Percentiles rank a stretch among this genome's conserved stretches.
Conservation (phyloP, 2,888 invertebrate genomes). For the Parnassius smintheus region DNA sequence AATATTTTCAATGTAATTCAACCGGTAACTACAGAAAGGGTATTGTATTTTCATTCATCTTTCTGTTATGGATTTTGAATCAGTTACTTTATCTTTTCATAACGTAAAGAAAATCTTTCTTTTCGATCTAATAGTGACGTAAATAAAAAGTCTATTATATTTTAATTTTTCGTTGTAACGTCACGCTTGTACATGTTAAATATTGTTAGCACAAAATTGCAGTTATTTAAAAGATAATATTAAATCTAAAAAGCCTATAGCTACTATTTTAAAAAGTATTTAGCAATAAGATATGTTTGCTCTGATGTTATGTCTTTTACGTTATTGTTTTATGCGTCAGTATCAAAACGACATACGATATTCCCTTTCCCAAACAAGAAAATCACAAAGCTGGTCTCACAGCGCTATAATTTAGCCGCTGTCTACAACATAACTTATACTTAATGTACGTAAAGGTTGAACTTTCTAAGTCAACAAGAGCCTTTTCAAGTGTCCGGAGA, state of each 20-base stretch:
- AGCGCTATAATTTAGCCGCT: constrained; percentile 7
- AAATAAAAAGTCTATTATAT: no score
- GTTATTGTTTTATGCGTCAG: constrained; percentile 3
- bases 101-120: no score
- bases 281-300: background rate
- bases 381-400: constrained; percentile 15
- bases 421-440: constrained; percentile 17
- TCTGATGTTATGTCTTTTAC: background rate
- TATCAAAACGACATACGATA: background rate
- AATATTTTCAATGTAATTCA: constrained; percentile 15
- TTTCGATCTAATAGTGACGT: no score
- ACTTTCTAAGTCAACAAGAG: constrained; percentile 28
- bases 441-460: constrained; percentile 18
- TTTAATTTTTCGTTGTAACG: no score
- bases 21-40: constrained; percentile 9
- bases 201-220: no score
- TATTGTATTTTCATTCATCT: background rate
- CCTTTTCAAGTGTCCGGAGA: constrained; percentile 19
- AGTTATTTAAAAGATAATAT: no score
- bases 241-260: no score
- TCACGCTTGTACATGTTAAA: no score
- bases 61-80: no score
- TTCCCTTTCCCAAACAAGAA: constrained; percentile 4
- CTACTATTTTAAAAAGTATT: no score
- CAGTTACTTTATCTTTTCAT: no score